Evolutionary conservation across 2,113 vertebrate genomes (phyloP).

Genomic region (Forbesichthys papilliferus): DNA sequence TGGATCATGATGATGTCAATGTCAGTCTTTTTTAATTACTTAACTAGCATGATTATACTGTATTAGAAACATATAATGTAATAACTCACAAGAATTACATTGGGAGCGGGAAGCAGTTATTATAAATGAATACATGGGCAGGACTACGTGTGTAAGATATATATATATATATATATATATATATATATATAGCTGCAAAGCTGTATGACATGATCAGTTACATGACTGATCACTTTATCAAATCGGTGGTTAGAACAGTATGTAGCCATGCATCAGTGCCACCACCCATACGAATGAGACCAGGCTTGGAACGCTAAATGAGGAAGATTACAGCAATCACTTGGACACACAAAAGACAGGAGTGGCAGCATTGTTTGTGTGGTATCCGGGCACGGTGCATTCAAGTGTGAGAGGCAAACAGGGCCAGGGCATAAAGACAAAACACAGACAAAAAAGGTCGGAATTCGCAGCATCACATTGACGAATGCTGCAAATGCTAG

Average conservation of each 20-base stretch:
- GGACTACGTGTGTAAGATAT: too few relatives aligned
- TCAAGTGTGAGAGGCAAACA: conserved; percentile 61
- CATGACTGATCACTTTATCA: not conserved
- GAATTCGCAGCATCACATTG: conserved; percentile 20
- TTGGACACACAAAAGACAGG: conserved; percentile 46
- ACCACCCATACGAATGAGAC: conserved; percentile 50
- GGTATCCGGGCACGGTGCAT: conserved; percentile 44
- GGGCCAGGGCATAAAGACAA: conserved; percentile 11
- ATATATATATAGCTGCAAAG: not conserved
- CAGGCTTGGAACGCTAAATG: conserved; percentile 43
- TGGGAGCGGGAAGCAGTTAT: too few relatives aligned
- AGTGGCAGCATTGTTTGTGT: conserved; percentile 54
- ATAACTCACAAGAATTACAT: too few relatives aligned
- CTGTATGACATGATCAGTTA: not conserved
- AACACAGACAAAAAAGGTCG: conserved; percentile 41
- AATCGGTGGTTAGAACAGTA: not conserved
- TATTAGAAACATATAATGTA: too few relatives aligned
- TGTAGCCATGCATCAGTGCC: conserved; percentile 48
- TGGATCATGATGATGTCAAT: too few relatives aligned
- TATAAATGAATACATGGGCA: too few relatives aligned
- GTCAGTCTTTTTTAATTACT: too few relatives aligned
- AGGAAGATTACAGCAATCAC: conserved; percentile 67
- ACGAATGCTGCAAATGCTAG: not conserved
- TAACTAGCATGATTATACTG: too few relatives aligned
- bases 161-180: too few relatives aligned